phyloP scores from a whole-genome alignment of 1,140 invertebrate genomes.

The Mylabris phalerata region DNA sequence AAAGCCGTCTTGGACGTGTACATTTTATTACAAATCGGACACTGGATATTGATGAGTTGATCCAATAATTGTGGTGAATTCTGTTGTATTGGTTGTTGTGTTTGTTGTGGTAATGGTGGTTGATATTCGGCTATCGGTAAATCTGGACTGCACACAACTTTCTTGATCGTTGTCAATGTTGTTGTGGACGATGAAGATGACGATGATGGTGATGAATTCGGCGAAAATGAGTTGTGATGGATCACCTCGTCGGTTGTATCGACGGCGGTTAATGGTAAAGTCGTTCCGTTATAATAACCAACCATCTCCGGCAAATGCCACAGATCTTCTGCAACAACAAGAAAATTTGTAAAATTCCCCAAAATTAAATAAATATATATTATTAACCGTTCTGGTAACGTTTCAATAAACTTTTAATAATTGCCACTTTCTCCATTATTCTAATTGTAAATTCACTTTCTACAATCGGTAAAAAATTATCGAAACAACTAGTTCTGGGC shows the following conservation, averaged over 20 bases:
- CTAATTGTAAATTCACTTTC: not conserved
- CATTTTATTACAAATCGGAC: slow-evolving; percentile 52
- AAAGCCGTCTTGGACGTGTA: slow-evolving; percentile 54
- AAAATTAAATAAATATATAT: not conserved
- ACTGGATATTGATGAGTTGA: slow-evolving; percentile 37
- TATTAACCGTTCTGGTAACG: not conserved
- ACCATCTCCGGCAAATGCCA: slow-evolving; percentile 44
- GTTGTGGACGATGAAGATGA: not conserved
- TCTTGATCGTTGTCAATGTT: slow-evolving; percentile 30
- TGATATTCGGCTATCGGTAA: slow-evolving; percentile 27
- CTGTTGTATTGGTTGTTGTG: not conserved
- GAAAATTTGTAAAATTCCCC: not conserved
- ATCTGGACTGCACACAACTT: slow-evolving; percentile 41
- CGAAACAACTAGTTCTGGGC: not conserved
- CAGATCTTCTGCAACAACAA: slow-evolving; percentile 37
- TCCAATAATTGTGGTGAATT: not conserved
- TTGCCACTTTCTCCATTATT: too few relatives aligned
- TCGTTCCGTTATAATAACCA: slow-evolving; percentile 39
- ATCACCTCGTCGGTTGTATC: slow-evolving; percentile 29
- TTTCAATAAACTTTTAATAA: too few relatives aligned
- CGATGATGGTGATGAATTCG: too few relatives aligned
- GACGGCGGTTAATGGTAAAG: slow-evolving; percentile 35
- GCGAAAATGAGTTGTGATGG: not conserved
- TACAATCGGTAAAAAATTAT: not conserved
- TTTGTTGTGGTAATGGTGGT: not conserved